These are phyloP conservation scores for Rhinichthys klamathensis DNA, from an alignment of 2,113 vertebrate genomes.

Conservation along the genomic window DNA sequence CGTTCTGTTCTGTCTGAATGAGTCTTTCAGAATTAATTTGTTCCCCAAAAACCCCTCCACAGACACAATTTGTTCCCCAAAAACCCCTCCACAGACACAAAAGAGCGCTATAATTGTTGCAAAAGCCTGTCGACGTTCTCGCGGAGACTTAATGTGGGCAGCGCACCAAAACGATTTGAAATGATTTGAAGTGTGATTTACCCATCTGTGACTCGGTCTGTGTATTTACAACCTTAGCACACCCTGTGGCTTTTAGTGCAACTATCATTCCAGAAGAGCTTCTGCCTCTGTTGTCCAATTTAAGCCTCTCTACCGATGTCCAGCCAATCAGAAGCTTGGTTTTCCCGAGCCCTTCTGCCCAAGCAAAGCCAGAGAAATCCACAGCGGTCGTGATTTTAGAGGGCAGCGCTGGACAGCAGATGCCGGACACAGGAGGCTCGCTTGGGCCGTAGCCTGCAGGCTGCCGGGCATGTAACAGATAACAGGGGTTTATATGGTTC, in stretches of 20 bases:
- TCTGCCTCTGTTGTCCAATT: conserved; percentile 36
- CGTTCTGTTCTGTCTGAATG: background rate
- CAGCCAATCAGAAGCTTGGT: conserved; percentile 5
- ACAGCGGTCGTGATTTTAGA: background rate
- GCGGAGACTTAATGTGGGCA: background rate
- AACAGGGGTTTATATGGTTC: conserved; percentile 48
- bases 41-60: conserved; percentile 11
- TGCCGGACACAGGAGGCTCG: conserved; percentile 5
- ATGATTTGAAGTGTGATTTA: background rate
- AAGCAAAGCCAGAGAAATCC: conserved; percentile 4
- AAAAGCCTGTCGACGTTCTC: conserved; percentile 31
- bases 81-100: background rate
- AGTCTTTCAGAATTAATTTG: conserved; percentile 42
- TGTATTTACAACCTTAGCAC: conserved; percentile 29
- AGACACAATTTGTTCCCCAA: conserved; percentile 22
- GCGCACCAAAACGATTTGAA: background rate
- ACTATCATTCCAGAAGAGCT: conserved; percentile 28
- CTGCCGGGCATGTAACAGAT: conserved; percentile 40
- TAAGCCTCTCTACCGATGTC: conserved; percentile 14
- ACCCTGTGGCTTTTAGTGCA: conserved; percentile 33
- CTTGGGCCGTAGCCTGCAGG: conserved; percentile 27
- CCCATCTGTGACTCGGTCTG: conserved; percentile 22
- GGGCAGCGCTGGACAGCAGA: conserved; percentile 20
- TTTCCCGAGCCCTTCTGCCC: conserved; percentile 13
- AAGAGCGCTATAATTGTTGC: conserved; percentile 8